Evolutionary conservation across 2,113 vertebrate genomes (phyloP).

Genomic region (Irena cyanogastra): DNA sequence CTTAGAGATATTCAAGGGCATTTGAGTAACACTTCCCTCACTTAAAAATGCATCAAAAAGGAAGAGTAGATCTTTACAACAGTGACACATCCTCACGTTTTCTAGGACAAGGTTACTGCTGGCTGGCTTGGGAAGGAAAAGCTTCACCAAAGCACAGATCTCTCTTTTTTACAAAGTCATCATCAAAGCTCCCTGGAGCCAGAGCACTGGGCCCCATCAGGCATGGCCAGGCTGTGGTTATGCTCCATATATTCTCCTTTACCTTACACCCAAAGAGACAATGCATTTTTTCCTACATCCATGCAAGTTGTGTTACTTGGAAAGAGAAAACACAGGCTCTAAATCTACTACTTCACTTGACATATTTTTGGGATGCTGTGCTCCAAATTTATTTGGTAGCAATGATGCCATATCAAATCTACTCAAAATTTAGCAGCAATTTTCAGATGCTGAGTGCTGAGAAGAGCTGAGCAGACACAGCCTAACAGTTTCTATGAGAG

Average conservation of each 20-base stretch:
- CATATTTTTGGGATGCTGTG: neutral
- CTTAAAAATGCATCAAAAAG: slow-evolving; percentile 1
- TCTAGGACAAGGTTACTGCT: neutral
- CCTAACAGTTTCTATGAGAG: neutral
- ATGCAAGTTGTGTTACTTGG: neutral
- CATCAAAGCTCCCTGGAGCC: neutral
- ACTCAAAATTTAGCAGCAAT: neutral
- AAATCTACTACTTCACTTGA: neutral
- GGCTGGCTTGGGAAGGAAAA: neutral
- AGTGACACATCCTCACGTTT: neutral
- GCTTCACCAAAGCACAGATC: neutral
- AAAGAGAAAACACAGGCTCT: neutral
- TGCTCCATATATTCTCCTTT: neutral
- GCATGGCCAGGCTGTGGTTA: neutral
- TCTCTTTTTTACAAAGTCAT: neutral
- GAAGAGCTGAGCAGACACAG: neutral
- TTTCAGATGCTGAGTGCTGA: neutral
- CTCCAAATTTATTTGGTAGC: neutral
- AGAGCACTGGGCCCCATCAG: neutral
- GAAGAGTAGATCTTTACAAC: neutral
- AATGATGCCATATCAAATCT: neutral
- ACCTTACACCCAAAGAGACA: neutral
- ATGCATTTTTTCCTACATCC: neutral
- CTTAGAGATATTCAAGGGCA: neutral
- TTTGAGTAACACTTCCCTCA: neutral